phyloP scores from a whole-genome alignment of 2,113 vertebrate species.

The Rostratula benghalensis region DNA sequence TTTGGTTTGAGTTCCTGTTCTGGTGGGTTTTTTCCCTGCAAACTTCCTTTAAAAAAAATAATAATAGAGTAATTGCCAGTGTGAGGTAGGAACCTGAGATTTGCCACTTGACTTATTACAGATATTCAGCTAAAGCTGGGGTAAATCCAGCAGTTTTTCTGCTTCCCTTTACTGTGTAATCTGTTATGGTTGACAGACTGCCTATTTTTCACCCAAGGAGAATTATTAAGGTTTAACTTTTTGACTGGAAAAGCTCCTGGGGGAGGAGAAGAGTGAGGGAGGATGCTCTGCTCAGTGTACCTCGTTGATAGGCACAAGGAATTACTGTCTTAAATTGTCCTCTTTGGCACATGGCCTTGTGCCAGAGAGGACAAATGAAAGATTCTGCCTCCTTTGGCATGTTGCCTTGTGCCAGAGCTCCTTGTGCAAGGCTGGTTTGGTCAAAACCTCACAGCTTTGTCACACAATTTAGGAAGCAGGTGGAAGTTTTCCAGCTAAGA shows the following conservation, averaged over 20 bases:
- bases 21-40: neutral
- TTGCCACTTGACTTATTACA: neutral
- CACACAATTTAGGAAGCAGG: neutral
- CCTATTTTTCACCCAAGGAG: neutral
- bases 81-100: neutral
- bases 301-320: neutral
- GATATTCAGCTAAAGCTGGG: neutral
- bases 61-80: neutral
- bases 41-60: neutral
- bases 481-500: neutral
- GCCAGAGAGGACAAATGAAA: neutral
- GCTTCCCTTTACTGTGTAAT: neutral
- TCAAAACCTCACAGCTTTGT: neutral
- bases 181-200: neutral
- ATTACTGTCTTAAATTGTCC: neutral
- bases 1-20: neutral
- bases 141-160: neutral
- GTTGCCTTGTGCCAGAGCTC: neutral
- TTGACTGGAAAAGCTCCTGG: neutral
- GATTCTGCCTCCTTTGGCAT: neutral
- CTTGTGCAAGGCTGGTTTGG: neutral
- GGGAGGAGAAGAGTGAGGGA: neutral
- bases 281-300: neutral
- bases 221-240: neutral
- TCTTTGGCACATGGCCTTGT: neutral